Evolutionary conservation across 2,888 invertebrate species (phyloP), one percentile per base, ranked within the genome.

Genomic region (Tetropium fuscum): DNA sequence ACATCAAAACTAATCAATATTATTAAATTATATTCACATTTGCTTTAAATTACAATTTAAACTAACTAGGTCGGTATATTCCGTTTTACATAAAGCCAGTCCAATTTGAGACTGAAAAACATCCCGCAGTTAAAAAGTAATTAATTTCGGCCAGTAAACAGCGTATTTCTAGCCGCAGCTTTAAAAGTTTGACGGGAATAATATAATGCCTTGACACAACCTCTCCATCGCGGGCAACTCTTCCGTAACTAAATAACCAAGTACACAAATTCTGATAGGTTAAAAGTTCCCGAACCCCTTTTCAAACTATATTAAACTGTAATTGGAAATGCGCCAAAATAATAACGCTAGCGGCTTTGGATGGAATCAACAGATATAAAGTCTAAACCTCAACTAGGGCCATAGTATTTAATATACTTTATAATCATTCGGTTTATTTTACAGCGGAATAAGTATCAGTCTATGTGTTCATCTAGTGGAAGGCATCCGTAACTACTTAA

Each of bases 261-360:
- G 66, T 64, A 64, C 54, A 66, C 62, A 66, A 56, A 61, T 64
- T 56, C 60, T 55, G 63, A 59, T 63, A 69, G 68, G 70, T 68
- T 70, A 70, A 70, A 70, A 70, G 68, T 70, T 70, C 66, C 58
- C 49, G 55, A 67, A 67, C 66, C 68, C 70, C 65, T 70, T 70
- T 69, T 63, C 61, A 66, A 70, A 69, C 66, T 69, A 70, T 65
- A 69, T 70, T 69, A 69, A 70, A 70, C 66, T 69, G 68, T 70
- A 70, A 70, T 69, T 70, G 70, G 68, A 67, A 69, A 66, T 60
- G 65, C 65, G 66, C 70, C 70, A 70, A 69, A 70, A 69, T 67
- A 70, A 70, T 70, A 70, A 69, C 64, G 59, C 67, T 60, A 54
- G 65, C 60, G 66, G 66, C 68, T 66, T 66, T 63, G 54, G 58